Evolutionary conservation across 2,797 vertebrate genomes (phyloP), one percentile per base, ranked within the genome.

Genomic region (Enoplosus armatus): DNA sequence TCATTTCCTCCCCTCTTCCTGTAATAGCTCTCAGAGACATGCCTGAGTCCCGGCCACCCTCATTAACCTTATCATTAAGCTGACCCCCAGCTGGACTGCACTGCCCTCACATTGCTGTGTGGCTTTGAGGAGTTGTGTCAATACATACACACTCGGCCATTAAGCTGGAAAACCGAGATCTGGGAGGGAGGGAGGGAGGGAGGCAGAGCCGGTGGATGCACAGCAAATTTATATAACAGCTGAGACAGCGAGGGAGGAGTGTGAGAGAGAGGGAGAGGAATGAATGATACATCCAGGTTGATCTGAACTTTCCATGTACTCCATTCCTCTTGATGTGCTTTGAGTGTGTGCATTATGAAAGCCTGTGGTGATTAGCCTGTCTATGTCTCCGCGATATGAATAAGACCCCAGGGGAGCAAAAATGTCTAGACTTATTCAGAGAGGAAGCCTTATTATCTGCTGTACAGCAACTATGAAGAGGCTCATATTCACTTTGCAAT

Each of bases 41-140:
- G 93, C 67, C 88, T 85, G 84, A 89, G 82, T 83, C 76, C 63
- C 6, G 26, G 82, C 84, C 92, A 88, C 89, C 84, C 85, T 93
- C 87, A 91, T 93, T 94, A 93, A 94, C 90, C 93, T 89, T 87
- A 90, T 92, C 89, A 88, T 91, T 80, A 88, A 60, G 62, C 76
- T 87, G 85, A 85, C 87, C 89, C 84, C 85, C 80, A 75, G 81
- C 87, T 87, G 87, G 87, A 89, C 84, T 26, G 20, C 45, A 2
- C 64, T 77, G 82, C 83, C 80, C 84, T 87, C 75, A n/a, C 87
- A 80, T 83, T 16, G 72, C 87, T 75, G 82, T 78, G 80, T 54
- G 70, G 80, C 75, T 87, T 82, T 82, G 79, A 87, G 77, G 60
- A 83, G 81, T 59, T 92, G 85, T 92, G 91, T 90, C 93, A 93